Base-by-base conservation (phyloP, 1,140 invertebrate genomes). In the Cyphomyrmex costatus region DNA sequence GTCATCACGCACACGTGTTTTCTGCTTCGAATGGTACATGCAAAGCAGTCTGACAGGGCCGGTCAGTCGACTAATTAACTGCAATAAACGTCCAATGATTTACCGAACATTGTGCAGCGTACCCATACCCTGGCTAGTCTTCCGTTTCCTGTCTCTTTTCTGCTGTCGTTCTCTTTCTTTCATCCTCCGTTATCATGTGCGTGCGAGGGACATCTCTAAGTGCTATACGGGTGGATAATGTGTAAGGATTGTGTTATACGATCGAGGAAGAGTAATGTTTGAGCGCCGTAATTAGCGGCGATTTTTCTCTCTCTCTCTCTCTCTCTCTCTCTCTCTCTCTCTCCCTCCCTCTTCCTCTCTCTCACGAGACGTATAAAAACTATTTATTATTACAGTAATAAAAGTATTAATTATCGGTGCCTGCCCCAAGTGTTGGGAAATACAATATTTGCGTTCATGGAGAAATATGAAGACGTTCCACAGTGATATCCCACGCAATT, bases 11-110 rank as follows among this genome's bases (percentile, higher is more conserved):
- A 30, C 51, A 21, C 68, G 49, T 68, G 79, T 85, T 24, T 82
- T 36, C 68, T 86, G 49, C 65, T 60, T 58, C n/a, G 33, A 71
- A 53, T 27, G 56, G 46, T 53, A 85, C 83, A 92, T 92, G 91
- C 91, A 92, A 92, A 93, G 88, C 86, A 88, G 86, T 76, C 71
- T 66, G 68, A 66, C 86, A 83, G 79, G 70, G 85, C 66, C 89
- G 73, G 91, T 84, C 82, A 70, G 87, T 89, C 88, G 88, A 91
- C 91, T 93, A 93, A 93, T 93, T 93, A 93, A 92, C 92, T 89
- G 92, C 89, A 92, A 92, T 93, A 93, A 93, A 93, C 86, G 90
- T 92, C 91, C 88, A 91, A 92, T 93, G 92, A 93, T 93, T 93
- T 93, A 92, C 92, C 89, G 92, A 92, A 92, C 21, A 73, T 74